Base-by-base conservation (phyloP, 1,140 invertebrate genomes). In the Heliconius melpomene region DNA sequence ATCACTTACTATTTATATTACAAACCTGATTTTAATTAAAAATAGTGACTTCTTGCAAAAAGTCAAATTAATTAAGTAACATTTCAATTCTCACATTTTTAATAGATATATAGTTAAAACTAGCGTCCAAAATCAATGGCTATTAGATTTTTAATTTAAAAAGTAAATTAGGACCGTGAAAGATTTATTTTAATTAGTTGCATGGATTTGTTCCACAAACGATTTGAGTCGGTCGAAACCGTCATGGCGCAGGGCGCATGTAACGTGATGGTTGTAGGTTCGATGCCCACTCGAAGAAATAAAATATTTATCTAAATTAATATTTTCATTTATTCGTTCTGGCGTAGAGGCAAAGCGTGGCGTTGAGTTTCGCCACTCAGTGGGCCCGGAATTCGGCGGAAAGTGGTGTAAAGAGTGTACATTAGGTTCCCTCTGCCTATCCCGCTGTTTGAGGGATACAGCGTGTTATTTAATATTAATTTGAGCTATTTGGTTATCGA, bases 121-220 rank as follows among this genome's bases (percentile, higher is more conserved):
- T 23, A 23, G 9, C 8, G n/a, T 57, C 29, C 13, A 66, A 66
- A 66, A 66, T 26, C 60, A 66, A 66, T 66, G 11, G 60, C 60
- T 29, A 66, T 66, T 26, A 66, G 2, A 38, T 71, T 72, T 60
- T 60, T n/a, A 50, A 73, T 40, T 73, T 16, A 36, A 79, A 29
- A 79, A 29, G 32, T 26, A 13, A 77, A 74, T 81, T 29, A 20
- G 38, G 26, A 74, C 71, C 72, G 38, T 79, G 46, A 71, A 79
- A 77, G 54, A 78, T 75, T 23, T 26, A 26, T 66, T 66, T 52
- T 81, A 73, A 81, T 71, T 66, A 66, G 38, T 38, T 36, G 40
- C 16, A 50, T 78, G 66, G 40, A 54, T 74, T 57, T 57, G 54
- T 52, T 72, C 40, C 23, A 77, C 23, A 77, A 66, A 40, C 38